Conservation (phyloP, 37 sponge, comb jelly and placozoan species). For the Beroe ovata region DNA sequence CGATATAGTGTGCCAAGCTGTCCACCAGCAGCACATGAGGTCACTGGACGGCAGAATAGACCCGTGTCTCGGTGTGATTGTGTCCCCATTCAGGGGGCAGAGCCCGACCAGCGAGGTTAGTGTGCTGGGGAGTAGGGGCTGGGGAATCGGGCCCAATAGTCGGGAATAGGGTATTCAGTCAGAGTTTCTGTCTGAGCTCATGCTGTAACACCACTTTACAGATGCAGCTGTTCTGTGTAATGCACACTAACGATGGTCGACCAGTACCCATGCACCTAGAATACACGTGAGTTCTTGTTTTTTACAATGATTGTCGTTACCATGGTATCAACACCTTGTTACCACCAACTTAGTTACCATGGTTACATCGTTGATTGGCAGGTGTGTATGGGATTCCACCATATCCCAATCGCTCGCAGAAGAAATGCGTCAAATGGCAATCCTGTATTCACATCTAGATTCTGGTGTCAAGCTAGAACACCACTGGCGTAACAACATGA, state of each 20-base stretch:
- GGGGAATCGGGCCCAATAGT: too few species aligned
- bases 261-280: conserved; percentile 66
- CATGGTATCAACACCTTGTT: too few species aligned
- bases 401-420: conserved; percentile 21
- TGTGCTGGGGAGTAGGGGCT: not conserved
- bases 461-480: conserved; percentile 28
- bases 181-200: too few species aligned
- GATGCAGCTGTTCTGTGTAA: conserved; percentile 66
- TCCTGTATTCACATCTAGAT: conserved; percentile 2
- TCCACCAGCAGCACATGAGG: conserved; percentile 74
- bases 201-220: not conserved
- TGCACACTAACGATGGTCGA: conserved; percentile 66
- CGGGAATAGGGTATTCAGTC: too few species aligned
- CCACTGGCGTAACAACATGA: conserved; percentile 64
- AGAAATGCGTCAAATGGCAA: conserved; percentile 36
- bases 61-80: conserved; percentile 82
- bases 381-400: conserved; percentile 65
- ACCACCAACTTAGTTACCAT: too few species aligned
- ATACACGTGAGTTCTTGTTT: conserved; percentile 28
- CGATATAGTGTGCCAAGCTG: conserved; percentile 78
- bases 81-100: conserved; percentile 58
- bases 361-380: too few species aligned
- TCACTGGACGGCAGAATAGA: conserved; percentile 68
- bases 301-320: not conserved
- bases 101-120: conserved; percentile 21